Evolutionary conservation across 2,113 vertebrate species (phyloP).

Genomic region (Rhizomys pruinosus): DNA sequence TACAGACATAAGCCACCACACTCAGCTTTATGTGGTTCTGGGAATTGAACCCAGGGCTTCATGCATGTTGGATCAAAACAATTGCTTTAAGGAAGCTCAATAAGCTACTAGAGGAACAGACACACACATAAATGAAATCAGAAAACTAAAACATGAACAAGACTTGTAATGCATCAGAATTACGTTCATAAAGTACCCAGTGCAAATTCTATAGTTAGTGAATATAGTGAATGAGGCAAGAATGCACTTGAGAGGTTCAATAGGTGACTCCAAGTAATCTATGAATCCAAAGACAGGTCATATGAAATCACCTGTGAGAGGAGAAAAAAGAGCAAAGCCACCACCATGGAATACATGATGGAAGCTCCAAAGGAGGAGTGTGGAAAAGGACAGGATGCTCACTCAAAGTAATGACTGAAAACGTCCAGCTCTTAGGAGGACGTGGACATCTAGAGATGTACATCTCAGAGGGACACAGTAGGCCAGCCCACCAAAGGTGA

Average conservation of each 20-base stretch:
- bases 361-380: not conserved
- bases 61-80: not conserved
- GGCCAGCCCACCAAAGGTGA: not conserved
- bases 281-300: not conserved
- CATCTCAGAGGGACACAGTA: not conserved
- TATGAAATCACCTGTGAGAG: not conserved
- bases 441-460: not conserved
- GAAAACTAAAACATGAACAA: not conserved
- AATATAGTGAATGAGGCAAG: not conserved
- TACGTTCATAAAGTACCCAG: not conserved
- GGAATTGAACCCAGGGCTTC: too few species aligned
- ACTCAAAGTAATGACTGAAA: not conserved
- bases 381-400: not conserved
- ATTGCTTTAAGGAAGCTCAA: not conserved
- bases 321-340: not conserved
- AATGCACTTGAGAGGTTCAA: not conserved
- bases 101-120: not conserved
- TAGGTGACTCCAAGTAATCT: not conserved
- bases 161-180: not conserved
- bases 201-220: not conserved
- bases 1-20: not conserved
- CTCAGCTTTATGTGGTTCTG: not conserved
- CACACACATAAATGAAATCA: not conserved
- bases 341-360: not conserved
- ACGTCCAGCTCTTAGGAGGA: not conserved